Conservation (phyloP, 2,888 invertebrate genomes). For the Philaethria dido region DNA sequence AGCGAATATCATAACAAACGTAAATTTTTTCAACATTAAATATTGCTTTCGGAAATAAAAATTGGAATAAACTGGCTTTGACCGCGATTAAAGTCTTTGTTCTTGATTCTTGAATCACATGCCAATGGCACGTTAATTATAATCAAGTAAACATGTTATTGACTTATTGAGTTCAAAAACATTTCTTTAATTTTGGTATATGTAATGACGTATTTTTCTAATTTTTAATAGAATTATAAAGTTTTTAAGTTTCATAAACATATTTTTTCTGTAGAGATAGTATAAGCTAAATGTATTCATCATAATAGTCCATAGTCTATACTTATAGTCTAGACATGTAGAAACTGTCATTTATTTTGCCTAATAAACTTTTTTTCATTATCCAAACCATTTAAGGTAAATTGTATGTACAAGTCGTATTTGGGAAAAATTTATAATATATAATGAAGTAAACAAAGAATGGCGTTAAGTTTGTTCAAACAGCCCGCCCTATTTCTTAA, state of each 20-base stretch:
- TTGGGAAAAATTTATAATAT: neutral
- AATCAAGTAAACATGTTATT: slow-evolving; percentile 23
- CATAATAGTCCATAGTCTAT: too few relatives aligned
- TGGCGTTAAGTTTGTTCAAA: too few relatives aligned
- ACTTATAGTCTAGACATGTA: too few relatives aligned
- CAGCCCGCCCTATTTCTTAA: too few relatives aligned
- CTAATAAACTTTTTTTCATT: too few relatives aligned
- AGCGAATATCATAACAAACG: slow-evolving; percentile 6
- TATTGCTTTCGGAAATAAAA: slow-evolving; percentile 28
- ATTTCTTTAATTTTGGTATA: neutral
- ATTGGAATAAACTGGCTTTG: slow-evolving; percentile 41
- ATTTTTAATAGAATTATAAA: neutral
- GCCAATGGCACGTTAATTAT: slow-evolving; percentile 32
- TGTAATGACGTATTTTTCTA: neutral
- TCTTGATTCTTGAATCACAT: slow-evolving; percentile 43
- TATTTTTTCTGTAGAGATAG: too few relatives aligned
- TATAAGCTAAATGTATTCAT: too few relatives aligned
- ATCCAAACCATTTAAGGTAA: neutral
- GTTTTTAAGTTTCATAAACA: too few relatives aligned
- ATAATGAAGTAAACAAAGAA: too few relatives aligned
- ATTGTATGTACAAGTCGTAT: neutral
- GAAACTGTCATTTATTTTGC: too few relatives aligned
- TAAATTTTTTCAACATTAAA: slow-evolving; percentile 4
- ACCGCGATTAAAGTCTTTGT: slow-evolving; percentile 45
- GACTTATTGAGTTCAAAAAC: neutral